phyloP scores from a whole-genome alignment of 37 sponge, comb jelly and placozoan species.

The Petrosia ficiformis region DNA sequence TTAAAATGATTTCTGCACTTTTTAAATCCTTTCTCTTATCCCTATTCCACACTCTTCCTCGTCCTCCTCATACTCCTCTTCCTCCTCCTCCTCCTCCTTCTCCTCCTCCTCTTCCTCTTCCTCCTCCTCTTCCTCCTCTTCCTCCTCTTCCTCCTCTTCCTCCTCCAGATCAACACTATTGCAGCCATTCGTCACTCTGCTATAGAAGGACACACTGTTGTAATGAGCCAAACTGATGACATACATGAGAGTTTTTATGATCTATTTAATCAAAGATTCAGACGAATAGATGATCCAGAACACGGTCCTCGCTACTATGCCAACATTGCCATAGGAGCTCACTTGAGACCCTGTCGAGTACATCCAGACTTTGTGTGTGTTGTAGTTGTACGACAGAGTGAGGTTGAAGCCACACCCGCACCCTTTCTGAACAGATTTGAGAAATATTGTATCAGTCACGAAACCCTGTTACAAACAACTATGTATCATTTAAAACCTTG shows the following conservation, averaged over 20 bases:
- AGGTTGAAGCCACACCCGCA: conserved; percentile 71
- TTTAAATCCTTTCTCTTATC: background rate
- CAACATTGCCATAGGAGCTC: conserved; percentile 87
- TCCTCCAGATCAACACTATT: conserved; percentile 63
- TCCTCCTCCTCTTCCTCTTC: background rate
- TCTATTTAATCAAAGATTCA: conserved; percentile 82
- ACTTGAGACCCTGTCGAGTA: conserved; percentile 73
- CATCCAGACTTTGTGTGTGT: conserved; percentile 80
- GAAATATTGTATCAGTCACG: conserved; percentile 75
- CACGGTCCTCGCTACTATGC: conserved; percentile 68
- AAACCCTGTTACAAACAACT: conserved; percentile 55
- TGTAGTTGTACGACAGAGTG: conserved; percentile 72
- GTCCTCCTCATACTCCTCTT: background rate
- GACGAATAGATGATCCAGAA: conserved; percentile 61
- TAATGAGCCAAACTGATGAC: conserved; percentile 83
- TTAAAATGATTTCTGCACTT: background rate
- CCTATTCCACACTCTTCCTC: background rate
- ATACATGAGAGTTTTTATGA: conserved; percentile 92
- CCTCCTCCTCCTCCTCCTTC: background rate
- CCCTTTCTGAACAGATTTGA: conserved; percentile 89
- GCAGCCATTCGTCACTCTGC: conserved; percentile 75
- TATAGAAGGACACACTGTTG: conserved; percentile 76
- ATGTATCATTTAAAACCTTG: conserved; percentile 69
- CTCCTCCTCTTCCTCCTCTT: no score
- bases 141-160: background rate